Evolutionary conservation across 2,888 invertebrate genomes (phyloP).

Genomic region (Craniophora ligustri): DNA sequence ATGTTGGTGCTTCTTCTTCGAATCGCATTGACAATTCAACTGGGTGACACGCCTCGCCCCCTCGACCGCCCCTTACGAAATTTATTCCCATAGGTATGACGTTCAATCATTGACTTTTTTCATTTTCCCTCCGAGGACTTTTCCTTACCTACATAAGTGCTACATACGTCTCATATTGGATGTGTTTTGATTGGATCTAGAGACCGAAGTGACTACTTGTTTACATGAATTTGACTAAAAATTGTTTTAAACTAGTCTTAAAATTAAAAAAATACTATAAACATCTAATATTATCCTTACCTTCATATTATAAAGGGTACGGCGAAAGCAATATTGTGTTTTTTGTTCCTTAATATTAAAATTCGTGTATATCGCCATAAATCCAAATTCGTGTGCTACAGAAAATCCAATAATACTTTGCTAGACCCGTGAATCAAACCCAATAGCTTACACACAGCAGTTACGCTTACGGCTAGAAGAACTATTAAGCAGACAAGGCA

Average conservation of each 20-base stretch:
- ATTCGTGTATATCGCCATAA: too few species aligned
- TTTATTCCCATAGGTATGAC: conserved; percentile 86
- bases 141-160: conserved; percentile 55
- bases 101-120: conserved; percentile 84
- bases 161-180: conserved; percentile 46
- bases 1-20: conserved; percentile 60
- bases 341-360: too few species aligned
- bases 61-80: conserved; percentile 67
- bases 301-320: too few species aligned
- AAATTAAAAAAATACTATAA: too few species aligned
- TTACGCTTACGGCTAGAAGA: too few species aligned
- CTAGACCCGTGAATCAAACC: not conserved
- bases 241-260: too few species aligned
- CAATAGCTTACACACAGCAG: not conserved
- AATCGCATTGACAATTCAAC: conserved; percentile 79
- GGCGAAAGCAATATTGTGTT: too few species aligned
- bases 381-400: too few species aligned
- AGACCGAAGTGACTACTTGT: conserved; percentile 27
- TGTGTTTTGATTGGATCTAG: conserved; percentile 48
- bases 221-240: too few species aligned
- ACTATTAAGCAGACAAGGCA: not conserved
- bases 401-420: too few species aligned
- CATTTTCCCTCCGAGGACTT: conserved; percentile 57
- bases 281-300: too few species aligned
- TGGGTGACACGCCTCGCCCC: conserved; percentile 74